Conservation (phyloP, 2,888 invertebrate species). For the Sesamia inferens region DNA sequence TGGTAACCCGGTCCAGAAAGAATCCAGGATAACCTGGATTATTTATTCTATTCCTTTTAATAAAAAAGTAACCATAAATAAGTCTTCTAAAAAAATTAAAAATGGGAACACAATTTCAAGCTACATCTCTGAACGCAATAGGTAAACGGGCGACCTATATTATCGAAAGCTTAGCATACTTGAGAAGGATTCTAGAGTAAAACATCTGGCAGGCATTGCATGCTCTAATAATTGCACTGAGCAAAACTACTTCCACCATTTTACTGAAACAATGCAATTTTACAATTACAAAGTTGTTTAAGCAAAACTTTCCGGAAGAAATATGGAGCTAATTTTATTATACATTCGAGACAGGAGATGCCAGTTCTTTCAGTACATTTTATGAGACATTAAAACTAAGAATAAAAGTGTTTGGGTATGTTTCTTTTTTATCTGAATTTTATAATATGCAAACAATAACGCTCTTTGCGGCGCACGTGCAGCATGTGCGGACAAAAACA, state of each 20-base stretch:
- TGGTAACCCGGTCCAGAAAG: not conserved
- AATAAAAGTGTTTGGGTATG: conserved; percentile 16
- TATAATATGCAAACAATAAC: conserved; percentile 22
- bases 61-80: not conserved
- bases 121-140: not conserved
- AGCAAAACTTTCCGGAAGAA: conserved; percentile 9
- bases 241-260: conserved; percentile 10
- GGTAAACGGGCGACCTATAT: conserved; percentile 20
- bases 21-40: not conserved
- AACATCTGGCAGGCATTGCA: conserved; percentile 29
- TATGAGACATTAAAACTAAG: conserved; percentile 26
- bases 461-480: not conserved
- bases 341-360: conserved; percentile 1
- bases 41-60: not conserved
- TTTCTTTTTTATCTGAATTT: conserved; percentile 11
- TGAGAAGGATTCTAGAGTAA: conserved; percentile 34
- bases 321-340: conserved; percentile 18
- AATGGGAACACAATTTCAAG: conserved; percentile 3
- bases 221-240: conserved; percentile 22
- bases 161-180: conserved; percentile 36
- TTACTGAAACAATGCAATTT: conserved; percentile 1
- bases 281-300: not conserved
- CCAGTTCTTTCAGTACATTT: conserved; percentile 17
- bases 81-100: not conserved
- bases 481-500: not conserved